Conservation (phyloP, 2,113 vertebrate genomes). For the Petromus typicus region DNA sequence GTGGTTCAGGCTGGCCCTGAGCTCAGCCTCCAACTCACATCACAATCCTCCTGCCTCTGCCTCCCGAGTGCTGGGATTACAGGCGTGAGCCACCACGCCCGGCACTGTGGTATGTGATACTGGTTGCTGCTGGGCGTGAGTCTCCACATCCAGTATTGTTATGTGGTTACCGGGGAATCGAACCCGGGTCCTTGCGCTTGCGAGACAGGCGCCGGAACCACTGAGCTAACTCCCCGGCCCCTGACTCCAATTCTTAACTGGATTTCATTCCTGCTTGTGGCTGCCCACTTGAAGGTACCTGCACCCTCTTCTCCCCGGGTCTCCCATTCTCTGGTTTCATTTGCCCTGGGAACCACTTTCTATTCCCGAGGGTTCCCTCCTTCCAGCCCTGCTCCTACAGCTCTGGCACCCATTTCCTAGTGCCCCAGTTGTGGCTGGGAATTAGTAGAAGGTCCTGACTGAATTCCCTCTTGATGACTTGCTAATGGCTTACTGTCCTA, state of each 20-base stretch:
- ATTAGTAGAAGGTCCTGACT: background rate
- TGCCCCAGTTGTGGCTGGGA: background rate
- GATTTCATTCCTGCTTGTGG: background rate
- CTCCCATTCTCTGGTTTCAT: background rate
- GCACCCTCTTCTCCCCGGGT: background rate
- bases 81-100: too few relatives aligned
- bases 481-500: background rate
- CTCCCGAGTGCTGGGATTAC: too few relatives aligned
- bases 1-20: too few relatives aligned
- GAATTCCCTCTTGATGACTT: background rate
- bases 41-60: too few relatives aligned
- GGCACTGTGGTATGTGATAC: too few relatives aligned
- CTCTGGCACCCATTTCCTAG: background rate
- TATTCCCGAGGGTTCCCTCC: background rate
- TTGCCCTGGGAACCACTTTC: background rate
- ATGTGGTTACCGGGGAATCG: too few relatives aligned
- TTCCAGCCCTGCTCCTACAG: background rate
- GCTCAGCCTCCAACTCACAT: too few relatives aligned
- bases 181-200: too few relatives aligned
- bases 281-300: background rate
- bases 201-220: too few relatives aligned
- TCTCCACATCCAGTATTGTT: too few relatives aligned
- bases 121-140: too few relatives aligned
- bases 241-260: background rate
- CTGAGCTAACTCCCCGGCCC: too few relatives aligned